A percentile compares a stretch with the other conserved stretches of the same genome.
These are phyloP conservation scores for Sprattus sprattus DNA, from an alignment of 2,113 vertebrate genomes.

Conservation along the genomic window DNA sequence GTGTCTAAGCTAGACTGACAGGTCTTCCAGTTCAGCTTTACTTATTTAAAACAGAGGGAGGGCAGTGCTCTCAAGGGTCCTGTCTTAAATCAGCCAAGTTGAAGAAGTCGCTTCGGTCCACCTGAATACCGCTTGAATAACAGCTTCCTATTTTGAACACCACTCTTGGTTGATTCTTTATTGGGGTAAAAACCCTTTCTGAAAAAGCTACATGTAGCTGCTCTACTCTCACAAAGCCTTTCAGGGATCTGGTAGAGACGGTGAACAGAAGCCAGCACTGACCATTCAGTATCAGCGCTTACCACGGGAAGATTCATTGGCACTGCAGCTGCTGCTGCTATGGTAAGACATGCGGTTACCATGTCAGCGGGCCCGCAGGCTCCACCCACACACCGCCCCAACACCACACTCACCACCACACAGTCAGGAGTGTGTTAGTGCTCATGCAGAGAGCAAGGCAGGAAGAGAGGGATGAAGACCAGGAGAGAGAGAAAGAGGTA, in stretches of 20 bases:
- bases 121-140: not conserved
- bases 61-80: not conserved
- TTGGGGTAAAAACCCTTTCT: not conserved
- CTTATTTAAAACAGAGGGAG: constrained; percentile 58
- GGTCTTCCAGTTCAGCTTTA: constrained; percentile 42
- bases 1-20: not conserved
- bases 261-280: constrained; percentile 87
- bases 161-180: not conserved
- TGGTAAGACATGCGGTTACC: constrained; percentile 59
- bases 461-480: not conserved
- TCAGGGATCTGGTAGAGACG: constrained; percentile 34
- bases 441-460: constrained; percentile 57
- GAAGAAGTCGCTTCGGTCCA: constrained; percentile 3
- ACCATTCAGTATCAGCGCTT: constrained; percentile 82
- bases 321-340: constrained; percentile 49
- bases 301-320: constrained; percentile 60
- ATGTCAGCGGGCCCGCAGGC: constrained; percentile 58
- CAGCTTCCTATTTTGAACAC: not conserved
- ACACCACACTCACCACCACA: constrained; percentile 56
- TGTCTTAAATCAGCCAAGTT: constrained; percentile 60
- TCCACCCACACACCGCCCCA: constrained; percentile 60
- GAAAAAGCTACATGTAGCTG: not conserved
- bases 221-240: not conserved
- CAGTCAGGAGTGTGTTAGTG: constrained; percentile 60
- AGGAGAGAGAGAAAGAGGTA: not conserved